Conservation (phyloP, 2,797 vertebrate genomes). For the Pseudochirops cupreus region DNA sequence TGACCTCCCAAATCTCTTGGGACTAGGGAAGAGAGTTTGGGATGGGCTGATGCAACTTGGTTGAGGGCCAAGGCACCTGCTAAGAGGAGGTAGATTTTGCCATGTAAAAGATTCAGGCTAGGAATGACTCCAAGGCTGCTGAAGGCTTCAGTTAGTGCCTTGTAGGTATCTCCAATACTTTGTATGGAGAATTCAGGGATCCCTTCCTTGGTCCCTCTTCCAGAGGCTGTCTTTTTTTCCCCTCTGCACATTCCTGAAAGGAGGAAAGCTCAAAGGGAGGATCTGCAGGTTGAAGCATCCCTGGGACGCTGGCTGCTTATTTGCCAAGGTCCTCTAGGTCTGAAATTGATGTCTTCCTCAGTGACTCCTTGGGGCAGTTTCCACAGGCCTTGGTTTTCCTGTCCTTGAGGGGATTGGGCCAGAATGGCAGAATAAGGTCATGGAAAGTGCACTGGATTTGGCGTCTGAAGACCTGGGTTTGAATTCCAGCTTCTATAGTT, state of each 20-base stretch:
- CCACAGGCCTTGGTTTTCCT: background rate
- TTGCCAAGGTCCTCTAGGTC: background rate
- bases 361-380: background rate
- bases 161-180: background rate
- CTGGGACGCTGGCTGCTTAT: background rate
- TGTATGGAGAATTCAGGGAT: background rate
- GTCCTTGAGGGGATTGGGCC: background rate
- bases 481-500: background rate
- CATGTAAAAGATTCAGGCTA: background rate
- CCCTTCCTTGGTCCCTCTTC: background rate
- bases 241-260: background rate
- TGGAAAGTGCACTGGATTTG: background rate
- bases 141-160: background rate
- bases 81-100: background rate
- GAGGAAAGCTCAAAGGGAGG: background rate
- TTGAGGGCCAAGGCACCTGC: background rate
- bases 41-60: background rate
- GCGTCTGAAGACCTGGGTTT: background rate
- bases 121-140: background rate
- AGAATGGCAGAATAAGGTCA: background rate
- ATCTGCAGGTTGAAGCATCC: background rate
- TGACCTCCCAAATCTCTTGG: background rate
- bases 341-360: background rate
- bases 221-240: background rate
- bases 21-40: background rate